Evolutionary conservation across 2,888 invertebrate species (phyloP).

Genomic region (Tenthredo amoena): DNA sequence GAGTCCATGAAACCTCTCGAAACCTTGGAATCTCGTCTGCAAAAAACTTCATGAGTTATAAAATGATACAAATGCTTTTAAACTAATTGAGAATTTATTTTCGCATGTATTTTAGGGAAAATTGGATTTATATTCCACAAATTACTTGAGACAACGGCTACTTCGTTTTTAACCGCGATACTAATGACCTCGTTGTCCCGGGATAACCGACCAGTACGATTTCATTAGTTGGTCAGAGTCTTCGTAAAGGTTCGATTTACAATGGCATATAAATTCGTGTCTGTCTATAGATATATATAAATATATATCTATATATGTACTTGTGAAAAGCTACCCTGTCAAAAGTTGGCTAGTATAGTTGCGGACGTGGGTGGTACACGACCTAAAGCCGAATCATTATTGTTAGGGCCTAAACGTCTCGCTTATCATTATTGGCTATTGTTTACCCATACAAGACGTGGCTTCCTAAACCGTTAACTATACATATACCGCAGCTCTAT

Average conservation of each 20-base stretch:
- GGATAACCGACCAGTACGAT: neutral
- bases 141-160: slow-evolving; percentile 30
- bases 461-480: slow-evolving; percentile 12
- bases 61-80: neutral
- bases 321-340: slow-evolving; percentile 8
- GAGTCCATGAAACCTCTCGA: too few relatives aligned
- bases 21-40: neutral
- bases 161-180: slow-evolving; percentile 5
- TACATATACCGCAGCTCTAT: neutral
- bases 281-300: neutral
- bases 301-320: neutral
- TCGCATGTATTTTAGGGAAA: neutral
- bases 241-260: neutral
- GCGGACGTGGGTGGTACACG: slow-evolving; percentile 7
- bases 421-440: slow-evolving; percentile 34
- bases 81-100: neutral
- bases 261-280: neutral
- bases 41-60: neutral
- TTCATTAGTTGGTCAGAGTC: slow-evolving; percentile 36
- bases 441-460: slow-evolving; percentile 24
- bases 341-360: slow-evolving; percentile 25
- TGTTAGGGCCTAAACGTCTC: slow-evolving; percentile 5
- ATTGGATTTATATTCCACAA: neutral
- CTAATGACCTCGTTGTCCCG: slow-evolving; percentile 37
- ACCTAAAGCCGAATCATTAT: slow-evolving; percentile 10